phyloP scores from a whole-genome alignment of 2,113 vertebrate genomes.

The Passer montanus region DNA sequence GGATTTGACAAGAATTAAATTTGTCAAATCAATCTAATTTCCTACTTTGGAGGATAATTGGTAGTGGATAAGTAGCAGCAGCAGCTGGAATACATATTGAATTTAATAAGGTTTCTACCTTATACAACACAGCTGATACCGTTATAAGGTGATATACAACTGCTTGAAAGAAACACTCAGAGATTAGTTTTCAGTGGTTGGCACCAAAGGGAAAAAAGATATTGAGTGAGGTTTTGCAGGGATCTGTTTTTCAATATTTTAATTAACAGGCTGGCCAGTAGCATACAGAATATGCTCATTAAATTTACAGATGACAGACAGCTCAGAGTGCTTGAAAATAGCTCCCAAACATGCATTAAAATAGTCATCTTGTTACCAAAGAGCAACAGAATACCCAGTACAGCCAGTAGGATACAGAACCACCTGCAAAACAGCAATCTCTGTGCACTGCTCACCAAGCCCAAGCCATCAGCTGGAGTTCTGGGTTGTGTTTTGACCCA shows the following conservation, averaged over 20 bases:
- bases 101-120: not conserved
- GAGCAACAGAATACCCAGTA: not conserved
- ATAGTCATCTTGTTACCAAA: not conserved
- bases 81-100: not conserved
- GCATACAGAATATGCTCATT: not conserved
- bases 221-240: not conserved
- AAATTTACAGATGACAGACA: conserved; percentile 3
- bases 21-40: conserved; percentile 23
- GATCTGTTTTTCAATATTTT: conserved; percentile 30
- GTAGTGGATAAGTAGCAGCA: conserved; percentile 5
- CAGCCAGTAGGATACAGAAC: not conserved
- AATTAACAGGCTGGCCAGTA: conserved; percentile 8
- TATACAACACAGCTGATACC: not conserved
- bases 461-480: not conserved
- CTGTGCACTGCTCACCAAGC: not conserved
- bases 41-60: not conserved
- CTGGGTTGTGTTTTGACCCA: not conserved
- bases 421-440: not conserved
- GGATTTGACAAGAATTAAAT: conserved; percentile 42
- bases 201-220: not conserved
- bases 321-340: not conserved
- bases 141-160: not conserved
- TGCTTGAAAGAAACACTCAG: not conserved
- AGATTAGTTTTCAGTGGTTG: conserved; percentile 5
- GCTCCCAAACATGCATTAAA: not conserved